These are phyloP conservation scores for Pundamilia nyererei DNA, from an alignment of 2,113 vertebrate species.

Conservation along the genomic window DNA sequence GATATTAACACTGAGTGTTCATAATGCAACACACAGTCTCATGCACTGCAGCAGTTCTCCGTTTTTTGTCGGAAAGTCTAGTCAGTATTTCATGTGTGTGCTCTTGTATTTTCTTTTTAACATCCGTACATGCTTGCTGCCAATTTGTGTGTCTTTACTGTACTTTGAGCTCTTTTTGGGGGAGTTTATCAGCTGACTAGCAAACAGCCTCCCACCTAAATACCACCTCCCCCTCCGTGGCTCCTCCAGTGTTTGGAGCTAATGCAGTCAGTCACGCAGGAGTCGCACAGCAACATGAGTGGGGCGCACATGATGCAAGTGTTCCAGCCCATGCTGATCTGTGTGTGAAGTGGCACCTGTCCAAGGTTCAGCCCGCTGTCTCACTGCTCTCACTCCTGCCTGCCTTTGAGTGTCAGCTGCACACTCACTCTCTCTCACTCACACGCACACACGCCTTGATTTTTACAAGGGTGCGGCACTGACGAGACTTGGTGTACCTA, in stretches of 20 bases:
- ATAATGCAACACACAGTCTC: not conserved
- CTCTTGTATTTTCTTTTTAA: not conserved
- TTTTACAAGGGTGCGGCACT: not conserved
- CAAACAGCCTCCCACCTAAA: constrained; percentile 6
- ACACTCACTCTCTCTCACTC: not conserved
- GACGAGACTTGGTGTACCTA: not conserved
- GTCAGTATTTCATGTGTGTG: not conserved
- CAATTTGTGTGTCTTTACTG: not conserved
- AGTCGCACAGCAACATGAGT: constrained; percentile 36
- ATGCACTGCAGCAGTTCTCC: not conserved
- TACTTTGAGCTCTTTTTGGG: constrained; percentile 38
- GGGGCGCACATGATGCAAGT: constrained; percentile 51
- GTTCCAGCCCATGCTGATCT: constrained; percentile 65
- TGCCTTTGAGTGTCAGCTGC: not conserved
- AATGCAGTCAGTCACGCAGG: constrained; percentile 41
- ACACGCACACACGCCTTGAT: not conserved
- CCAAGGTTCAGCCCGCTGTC: constrained; percentile 45
- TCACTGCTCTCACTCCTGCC: not conserved
- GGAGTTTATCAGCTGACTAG: constrained; percentile 49
- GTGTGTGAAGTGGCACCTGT: constrained; percentile 53
- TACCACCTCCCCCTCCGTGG: not conserved
- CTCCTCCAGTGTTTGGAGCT: constrained; percentile 19
- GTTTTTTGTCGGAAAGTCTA: not conserved
- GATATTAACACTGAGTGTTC: not conserved
- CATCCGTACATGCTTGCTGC: not conserved